Percentiles rank a stretch among this genome's conserved stretches.
phyloP scores from a whole-genome alignment of 2,113 vertebrate species.

The Galeopterus variegatus region DNA sequence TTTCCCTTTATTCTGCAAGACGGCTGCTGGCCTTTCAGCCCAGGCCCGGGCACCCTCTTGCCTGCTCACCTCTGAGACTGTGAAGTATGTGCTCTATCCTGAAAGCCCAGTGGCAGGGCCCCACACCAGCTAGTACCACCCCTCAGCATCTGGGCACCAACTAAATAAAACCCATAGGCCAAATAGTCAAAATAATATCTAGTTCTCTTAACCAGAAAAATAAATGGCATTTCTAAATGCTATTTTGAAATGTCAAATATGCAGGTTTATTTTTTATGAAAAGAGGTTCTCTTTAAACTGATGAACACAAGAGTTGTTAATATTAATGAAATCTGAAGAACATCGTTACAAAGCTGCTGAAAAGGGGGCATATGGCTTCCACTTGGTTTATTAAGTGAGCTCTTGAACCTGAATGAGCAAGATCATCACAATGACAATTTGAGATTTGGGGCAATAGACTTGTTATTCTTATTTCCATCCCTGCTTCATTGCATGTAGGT shows the following conservation, averaged over 20 bases:
- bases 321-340: slow-evolving; percentile 43
- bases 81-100: too few species aligned
- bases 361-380: background rate
- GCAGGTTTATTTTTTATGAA: background rate
- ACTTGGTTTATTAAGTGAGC: background rate
- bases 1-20: background rate
- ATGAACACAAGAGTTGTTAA: background rate
- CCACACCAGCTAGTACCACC: background rate
- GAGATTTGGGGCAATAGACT: background rate
- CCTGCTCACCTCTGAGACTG: background rate
- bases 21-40: background rate
- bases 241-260: slow-evolving; percentile 44
- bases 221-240: slow-evolving; percentile 54
- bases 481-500: background rate
- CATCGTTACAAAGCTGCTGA: background rate
- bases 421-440: background rate
- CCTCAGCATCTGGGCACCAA: background rate
- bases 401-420: background rate
- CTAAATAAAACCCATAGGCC: background rate
- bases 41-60: background rate
- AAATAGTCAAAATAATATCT: background rate
- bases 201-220: slow-evolving; percentile 54
- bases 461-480: background rate
- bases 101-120: background rate
- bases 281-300: slow-evolving; percentile 27